A percentile compares a stretch with the other conserved stretches of the same genome.
Conservation (phyloP, 2,113 vertebrate genomes). For the Erpornis zantholeuca region DNA sequence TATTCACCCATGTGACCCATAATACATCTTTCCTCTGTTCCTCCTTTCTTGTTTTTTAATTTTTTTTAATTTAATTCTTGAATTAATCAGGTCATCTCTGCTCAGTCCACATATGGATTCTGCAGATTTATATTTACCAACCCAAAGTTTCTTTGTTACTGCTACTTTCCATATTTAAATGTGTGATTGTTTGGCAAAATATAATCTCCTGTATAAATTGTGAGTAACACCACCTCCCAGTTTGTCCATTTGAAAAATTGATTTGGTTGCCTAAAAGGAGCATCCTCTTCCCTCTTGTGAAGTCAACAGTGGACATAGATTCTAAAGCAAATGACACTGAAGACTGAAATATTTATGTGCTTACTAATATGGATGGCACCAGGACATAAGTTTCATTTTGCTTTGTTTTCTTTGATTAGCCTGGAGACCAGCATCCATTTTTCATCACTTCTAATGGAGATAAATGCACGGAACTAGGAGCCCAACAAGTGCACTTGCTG, state of each 20-base stretch:
- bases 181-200: neutral
- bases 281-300: neutral
- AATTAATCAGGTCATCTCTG: neutral
- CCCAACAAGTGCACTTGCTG: neutral
- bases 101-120: neutral
- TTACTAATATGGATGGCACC: neutral
- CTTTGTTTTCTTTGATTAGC: neutral
- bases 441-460: neutral
- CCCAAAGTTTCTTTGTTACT: neutral
- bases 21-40: neutral
- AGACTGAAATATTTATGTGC: neutral
- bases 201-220: neutral
- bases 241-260: neutral
- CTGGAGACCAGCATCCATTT: neutral
- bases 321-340: neutral
- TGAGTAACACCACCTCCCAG: neutral
- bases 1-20: neutral
- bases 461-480: neutral
- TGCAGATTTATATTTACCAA: neutral
- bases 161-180: neutral
- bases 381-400: neutral
- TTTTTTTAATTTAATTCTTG: neutral
- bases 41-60: neutral
- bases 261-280: neutral
- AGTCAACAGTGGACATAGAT: neutral